phyloP scores from a whole-genome alignment of 2,113 vertebrate species.

The Prinia subflava region DNA sequence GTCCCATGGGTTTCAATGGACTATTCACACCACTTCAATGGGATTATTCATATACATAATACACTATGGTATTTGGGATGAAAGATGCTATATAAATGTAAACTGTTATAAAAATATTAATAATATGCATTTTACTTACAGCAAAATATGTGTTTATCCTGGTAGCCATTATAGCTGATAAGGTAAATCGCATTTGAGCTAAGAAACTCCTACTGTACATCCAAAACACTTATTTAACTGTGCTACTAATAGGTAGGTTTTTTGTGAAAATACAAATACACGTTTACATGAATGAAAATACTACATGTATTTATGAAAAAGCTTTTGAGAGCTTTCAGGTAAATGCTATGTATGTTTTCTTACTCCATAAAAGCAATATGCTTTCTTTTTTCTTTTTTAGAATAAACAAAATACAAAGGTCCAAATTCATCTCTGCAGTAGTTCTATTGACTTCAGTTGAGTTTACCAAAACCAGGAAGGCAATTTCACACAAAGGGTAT shows the following conservation, averaged over 20 bases:
- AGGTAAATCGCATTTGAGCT: constrained; percentile 25
- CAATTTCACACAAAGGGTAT: constrained; percentile 32
- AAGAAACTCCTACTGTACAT: constrained; percentile 22
- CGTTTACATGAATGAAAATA: constrained; percentile 23
- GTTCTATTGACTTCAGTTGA: not conserved
- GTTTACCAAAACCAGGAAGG: constrained; percentile 24
- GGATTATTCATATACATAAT: constrained; percentile 52
- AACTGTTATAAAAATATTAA: constrained; percentile 58
- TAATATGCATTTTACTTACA: constrained; percentile 31
- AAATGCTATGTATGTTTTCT: constrained; percentile 22
- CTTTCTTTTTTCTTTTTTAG: not conserved
- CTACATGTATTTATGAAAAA: not conserved
- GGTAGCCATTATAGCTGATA: constrained; percentile 21
- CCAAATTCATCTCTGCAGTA: constrained; percentile 41
- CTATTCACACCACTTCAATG: constrained; percentile 52
- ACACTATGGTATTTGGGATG: constrained; percentile 6
- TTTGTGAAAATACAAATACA: constrained; percentile 44
- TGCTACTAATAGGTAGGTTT: constrained; percentile 35
- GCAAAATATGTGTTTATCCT: not conserved
- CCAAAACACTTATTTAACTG: constrained; percentile 60
- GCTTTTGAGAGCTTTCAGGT: constrained; percentile 42
- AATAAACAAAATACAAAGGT: constrained; percentile 26
- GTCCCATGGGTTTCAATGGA: constrained; percentile 24
- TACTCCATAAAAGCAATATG: not conserved
- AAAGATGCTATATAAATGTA: not conserved